Base-by-base conservation (phyloP, 2,113 vertebrate species). In the Onychostoma macrolepis region DNA sequence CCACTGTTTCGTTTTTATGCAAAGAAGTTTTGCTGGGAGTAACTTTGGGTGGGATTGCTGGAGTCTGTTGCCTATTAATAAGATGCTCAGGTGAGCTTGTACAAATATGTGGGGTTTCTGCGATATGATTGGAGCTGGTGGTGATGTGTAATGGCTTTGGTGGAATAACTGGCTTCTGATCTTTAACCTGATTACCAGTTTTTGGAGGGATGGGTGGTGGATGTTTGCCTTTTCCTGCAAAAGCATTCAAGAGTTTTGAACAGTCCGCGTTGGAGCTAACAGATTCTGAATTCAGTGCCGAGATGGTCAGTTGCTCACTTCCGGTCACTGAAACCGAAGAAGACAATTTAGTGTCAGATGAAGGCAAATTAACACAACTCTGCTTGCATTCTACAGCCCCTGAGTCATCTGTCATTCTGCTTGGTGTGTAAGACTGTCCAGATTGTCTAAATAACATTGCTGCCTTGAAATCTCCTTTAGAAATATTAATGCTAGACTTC, bases 301-400 rank as follows among this genome's bases (percentile, higher is more conserved):
- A 30, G 79, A 92, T 84, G 91, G 90, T 19, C 93, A 92, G 86
- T 50, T 91, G 91, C 90, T 90, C 95, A 92, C 95, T 95, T 58
- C 93, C 92, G 90, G 92, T 97, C 96, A 98, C 96, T 97, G 97
- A 96, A 98, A 95, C 97, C 97, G 97, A 93, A 96, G 96, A 95
- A 97, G 95, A 96, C 95, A 96, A 96, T 80, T 48, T 19, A 43
- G 79, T 83, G 6, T 94, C 84, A 94, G 92, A 92, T 94, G 87
- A 93, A 96, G 95, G 84, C 92, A 94, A 90, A 94, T 88, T 87
- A 94, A 92, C 84, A 80, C 89, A 88, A 86, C 91, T 89, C 76
- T 91, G 80, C 80, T 71, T 94, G 92, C 93, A 90, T 89, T 85
- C 90, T 87, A 1, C 85, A 84, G 69, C 85, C 83, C 92, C 88